Base-by-base conservation (phyloP, 2,797 vertebrate species). In the Siniperca scherzeri region DNA sequence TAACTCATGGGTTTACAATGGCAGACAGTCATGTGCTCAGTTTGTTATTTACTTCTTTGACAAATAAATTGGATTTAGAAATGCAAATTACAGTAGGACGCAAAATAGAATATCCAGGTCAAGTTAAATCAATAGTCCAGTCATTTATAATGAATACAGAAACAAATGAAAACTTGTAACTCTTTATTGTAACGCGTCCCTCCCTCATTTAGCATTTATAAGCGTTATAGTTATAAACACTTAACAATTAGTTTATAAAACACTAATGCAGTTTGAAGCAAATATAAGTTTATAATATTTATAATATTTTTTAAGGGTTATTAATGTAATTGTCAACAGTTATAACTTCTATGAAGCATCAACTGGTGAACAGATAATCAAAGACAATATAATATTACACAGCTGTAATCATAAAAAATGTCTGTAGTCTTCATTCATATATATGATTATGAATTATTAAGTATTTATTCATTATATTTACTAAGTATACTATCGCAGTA, bases 61-160 rank as follows among this genome's bases (percentile, higher is more conserved):
- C 17, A 27, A 22, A 38, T 70, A 6, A 46, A 55, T 22, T 60
- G 14, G 6, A 64, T 56, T 56, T 8, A 57, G 19, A 40, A 56
- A 38, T 38, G 1, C 30, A 56, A 44, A 61, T 38, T 36, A 6
- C 22, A n/a, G 33, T 9, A 1, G 4, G 10, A 48, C 55, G 62
- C n/a, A 30, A 53, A 48, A 44, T 30, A 4, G 8, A 74, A 75
- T 64, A 69, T 73, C 16, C 56, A 70, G 40, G 73, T 77, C 33
- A 9, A 38, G 38, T 69, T 42, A 53, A 74, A 72, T 76, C 64
- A 76, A 60, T 56, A 57, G 66, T 68, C 9, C 40, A 65, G 22
- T 46, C 67, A 9, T 27, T 60, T n/a, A 25, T 1, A 67, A 55
- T 46, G 5, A 77, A 33, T 2, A 36, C n/a, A 36, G 11, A 52